Evolutionary conservation across 2,888 invertebrate genomes (phyloP), one percentile per base, ranked within the genome.

Genomic region (Syritta pipiens): DNA sequence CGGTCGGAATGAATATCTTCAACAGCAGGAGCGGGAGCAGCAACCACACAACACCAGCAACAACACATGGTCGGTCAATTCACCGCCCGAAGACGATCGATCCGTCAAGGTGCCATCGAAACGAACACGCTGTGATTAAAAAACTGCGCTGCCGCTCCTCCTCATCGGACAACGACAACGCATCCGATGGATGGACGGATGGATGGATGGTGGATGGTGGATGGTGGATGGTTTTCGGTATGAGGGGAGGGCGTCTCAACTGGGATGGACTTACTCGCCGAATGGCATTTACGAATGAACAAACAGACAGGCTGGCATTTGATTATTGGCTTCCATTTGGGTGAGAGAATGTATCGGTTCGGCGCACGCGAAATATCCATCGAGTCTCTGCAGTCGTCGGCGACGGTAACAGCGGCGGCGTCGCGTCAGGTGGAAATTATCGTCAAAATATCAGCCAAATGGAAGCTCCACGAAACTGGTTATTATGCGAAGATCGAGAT

Each of bases 261-360:
- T n/a, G 74, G 79, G 74, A 74, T 74, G 79, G 67, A 57, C 74
- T 79, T 62, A 74, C 62, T 68, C 74, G 51, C n/a, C 63, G 75
- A 75, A 81, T 81, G 68, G 75, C 75, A 75, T 75, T 69, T 69
- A 68, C 81, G 79, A 74, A 62, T 79, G 67, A 79, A 74, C 68
- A 81, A 75, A 81, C 81, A 75, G 77, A 71, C 69, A 72, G 82
- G 83, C 87, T 87, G 87, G 86, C 87, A 87, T 87, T 87, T 87
- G 87, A 87, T 87, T 87, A 87, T 87, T 87, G 87, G 87, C 87
- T 87, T 87, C 87, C 87, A 87, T 87, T 87, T 62, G 74, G n/a
- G 60, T 74, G 74, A 62, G n/a, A n/a, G 67, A 74, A 74, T 57
- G 57, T 79, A 79, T 79, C 79, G 79, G 79, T 68, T 67, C 62